These are phyloP conservation scores for Falco cherrug DNA, from an alignment of 2,797 vertebrate species.

Conservation along the genomic window DNA sequence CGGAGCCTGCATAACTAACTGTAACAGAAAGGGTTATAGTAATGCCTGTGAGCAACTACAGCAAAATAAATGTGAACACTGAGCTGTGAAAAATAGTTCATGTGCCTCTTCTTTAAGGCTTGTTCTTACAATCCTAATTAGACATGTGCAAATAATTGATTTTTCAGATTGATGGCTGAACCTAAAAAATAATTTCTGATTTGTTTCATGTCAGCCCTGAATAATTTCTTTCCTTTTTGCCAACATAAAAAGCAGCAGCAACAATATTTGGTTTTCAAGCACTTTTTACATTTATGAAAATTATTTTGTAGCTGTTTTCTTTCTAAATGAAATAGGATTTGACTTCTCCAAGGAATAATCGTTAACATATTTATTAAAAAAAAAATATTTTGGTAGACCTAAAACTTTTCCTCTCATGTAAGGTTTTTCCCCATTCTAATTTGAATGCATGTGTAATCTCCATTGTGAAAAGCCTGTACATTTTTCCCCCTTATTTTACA, in stretches of 20 bases:
- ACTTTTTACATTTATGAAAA: neutral
- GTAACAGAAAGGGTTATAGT: neutral
- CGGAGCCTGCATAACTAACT: slow-evolving; percentile 53
- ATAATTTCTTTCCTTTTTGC: neutral
- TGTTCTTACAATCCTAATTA: neutral
- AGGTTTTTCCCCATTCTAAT: neutral
- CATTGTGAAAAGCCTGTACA: neutral
- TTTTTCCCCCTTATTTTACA: neutral
- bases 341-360: neutral
- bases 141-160: neutral
- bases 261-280: neutral
- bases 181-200: neutral
- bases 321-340: neutral
- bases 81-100: slow-evolving; percentile 18
- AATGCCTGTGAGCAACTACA: neutral
- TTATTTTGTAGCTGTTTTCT: neutral
- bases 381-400: neutral
- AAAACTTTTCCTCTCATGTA: neutral
- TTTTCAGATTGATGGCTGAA: slow-evolving; percentile 5
- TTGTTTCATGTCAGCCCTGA: neutral
- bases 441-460: neutral
- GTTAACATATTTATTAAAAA: neutral
- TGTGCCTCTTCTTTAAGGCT: neutral
- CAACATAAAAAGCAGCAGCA: neutral
- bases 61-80: neutral